A percentile compares a stretch with the other conserved stretches of the same genome.
phyloP scores from a whole-genome alignment of 2,797 vertebrate species.

The Xenops minutus region DNA sequence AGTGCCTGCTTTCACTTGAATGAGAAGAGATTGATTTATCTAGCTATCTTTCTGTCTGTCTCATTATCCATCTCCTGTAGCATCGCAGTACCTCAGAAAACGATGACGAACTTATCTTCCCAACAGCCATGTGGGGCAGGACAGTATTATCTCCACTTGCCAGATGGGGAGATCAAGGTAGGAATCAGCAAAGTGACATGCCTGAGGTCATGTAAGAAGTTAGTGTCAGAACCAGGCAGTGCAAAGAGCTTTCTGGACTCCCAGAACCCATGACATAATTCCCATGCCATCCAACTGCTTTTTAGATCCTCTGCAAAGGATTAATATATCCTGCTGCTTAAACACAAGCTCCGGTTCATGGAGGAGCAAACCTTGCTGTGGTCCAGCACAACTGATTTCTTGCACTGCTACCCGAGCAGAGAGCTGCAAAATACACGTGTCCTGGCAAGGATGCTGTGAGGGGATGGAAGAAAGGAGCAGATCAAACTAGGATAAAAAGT shows the following conservation, averaged over 20 bases:
- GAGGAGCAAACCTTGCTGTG: background rate
- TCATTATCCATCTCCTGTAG: slow-evolving; percentile 55
- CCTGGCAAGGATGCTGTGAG: background rate
- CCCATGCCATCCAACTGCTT: background rate
- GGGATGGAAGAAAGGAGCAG: background rate
- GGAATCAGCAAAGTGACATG: background rate
- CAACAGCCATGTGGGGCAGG: background rate
- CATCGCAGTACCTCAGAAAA: slow-evolving; percentile 6
- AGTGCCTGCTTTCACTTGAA: slow-evolving; percentile 54
- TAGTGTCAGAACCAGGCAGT: slow-evolving; percentile 3
- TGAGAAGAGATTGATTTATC: slow-evolving; percentile 64
- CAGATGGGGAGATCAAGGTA: slow-evolving; percentile 39
- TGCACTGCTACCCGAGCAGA: background rate
- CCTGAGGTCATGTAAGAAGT: slow-evolving; percentile 24
- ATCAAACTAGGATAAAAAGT: background rate
- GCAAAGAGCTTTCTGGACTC: background rate
- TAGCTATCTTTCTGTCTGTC: slow-evolving; percentile 57
- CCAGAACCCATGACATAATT: background rate
- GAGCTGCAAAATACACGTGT: background rate
- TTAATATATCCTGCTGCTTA: background rate
- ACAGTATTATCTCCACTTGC: slow-evolving; percentile 1
- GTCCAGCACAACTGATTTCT: background rate
- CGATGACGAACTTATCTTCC: slow-evolving; percentile 31
- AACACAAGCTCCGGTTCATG: background rate
- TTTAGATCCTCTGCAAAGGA: background rate